Percentiles rank a stretch among this genome's conserved stretches.
Evolutionary conservation across 1,140 invertebrate species (phyloP).

Genomic region (Belonocnema kinseyi): DNA sequence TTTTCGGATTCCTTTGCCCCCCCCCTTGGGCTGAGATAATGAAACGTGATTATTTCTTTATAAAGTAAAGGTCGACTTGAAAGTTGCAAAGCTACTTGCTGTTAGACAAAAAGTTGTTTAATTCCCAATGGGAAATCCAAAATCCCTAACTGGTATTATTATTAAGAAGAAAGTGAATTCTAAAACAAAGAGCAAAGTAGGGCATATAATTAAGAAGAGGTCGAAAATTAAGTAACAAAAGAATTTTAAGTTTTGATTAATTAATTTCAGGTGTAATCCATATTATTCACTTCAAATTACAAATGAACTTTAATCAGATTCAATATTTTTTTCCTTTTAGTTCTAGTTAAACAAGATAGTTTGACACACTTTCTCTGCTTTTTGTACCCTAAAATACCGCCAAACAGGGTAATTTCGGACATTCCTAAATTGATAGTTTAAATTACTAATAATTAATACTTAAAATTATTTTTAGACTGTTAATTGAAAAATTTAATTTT

Average conservation of each 20-base stretch:
- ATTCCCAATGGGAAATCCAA: conserved; percentile 5
- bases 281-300: not conserved
- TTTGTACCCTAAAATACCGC: no score
- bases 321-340: no score
- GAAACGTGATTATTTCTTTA: conserved; percentile 15
- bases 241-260: conserved; percentile 3
- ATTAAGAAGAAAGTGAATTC: conserved; percentile 10
- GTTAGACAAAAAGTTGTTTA: not conserved
- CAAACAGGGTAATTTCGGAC: no score
- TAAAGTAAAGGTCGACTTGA: not conserved
- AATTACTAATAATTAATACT: no score
- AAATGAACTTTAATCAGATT: not conserved
- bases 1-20: conserved; percentile 9
- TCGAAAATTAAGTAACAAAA: not conserved
- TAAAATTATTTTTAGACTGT: no score
- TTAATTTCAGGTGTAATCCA: not conserved
- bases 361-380: no score
- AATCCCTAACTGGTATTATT: conserved; percentile 25
- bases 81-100: conserved; percentile 11
- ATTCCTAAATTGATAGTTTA: no score
- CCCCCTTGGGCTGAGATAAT: not conserved
- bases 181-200: conserved; percentile 10
- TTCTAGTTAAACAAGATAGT: no score
- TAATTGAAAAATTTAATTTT: no score
- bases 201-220: conserved; percentile 9